phyloP scores from a whole-genome alignment of 2,113 vertebrate species.

The Menidia beryllina region DNA sequence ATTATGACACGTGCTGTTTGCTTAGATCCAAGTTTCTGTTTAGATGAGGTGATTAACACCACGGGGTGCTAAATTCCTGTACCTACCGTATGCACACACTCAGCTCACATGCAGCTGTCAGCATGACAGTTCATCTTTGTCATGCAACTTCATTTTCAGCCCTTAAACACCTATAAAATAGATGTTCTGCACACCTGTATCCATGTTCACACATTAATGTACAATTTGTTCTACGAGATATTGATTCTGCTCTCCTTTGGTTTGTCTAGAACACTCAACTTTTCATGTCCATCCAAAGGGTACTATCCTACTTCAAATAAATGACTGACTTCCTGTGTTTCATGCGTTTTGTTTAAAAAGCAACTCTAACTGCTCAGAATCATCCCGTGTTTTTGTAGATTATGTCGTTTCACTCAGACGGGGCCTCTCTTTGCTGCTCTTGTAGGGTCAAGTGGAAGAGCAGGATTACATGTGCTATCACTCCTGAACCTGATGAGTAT shows the following conservation, averaged over 20 bases:
- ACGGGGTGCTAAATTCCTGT: slow-evolving; percentile 53
- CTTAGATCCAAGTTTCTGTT: slow-evolving; percentile 19
- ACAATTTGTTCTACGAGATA: not conserved
- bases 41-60: slow-evolving; percentile 40
- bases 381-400: too few relatives aligned
- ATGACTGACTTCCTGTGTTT: not conserved
- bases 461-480: slow-evolving; percentile 23
- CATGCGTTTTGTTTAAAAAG: not conserved
- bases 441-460: slow-evolving; percentile 1
- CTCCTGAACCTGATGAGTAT: not conserved
- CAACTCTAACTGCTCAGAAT: not conserved
- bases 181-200: slow-evolving; percentile 21
- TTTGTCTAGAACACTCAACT: not conserved
- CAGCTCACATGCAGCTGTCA: slow-evolving; percentile 26
- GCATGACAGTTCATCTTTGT: slow-evolving; percentile 41
- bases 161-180: slow-evolving; percentile 19
- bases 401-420: not conserved
- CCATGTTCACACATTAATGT: not conserved
- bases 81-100: not conserved
- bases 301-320: not conserved
- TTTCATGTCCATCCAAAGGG: not conserved
- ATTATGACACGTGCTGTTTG: slow-evolving; percentile 11
- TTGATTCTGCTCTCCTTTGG: not conserved
- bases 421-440: not conserved
- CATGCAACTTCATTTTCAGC: slow-evolving; percentile 31